phyloP scores from a whole-genome alignment of 1,140 invertebrate species.

The Drosophila persimilis region DNA sequence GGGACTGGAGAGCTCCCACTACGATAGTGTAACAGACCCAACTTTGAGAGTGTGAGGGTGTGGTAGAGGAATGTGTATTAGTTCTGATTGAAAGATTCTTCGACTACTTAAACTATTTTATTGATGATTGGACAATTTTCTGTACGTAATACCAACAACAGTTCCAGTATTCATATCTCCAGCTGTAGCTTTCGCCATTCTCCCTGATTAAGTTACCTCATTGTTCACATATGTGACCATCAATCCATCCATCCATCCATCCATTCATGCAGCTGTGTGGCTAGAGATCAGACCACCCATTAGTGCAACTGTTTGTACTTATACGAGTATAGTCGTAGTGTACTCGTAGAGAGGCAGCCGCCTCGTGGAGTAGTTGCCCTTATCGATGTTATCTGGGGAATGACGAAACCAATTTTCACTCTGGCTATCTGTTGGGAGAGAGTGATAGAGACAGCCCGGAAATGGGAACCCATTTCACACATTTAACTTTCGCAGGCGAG shows the following conservation, averaged over 20 bases:
- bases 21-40: too few species aligned
- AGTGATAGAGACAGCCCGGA: conserved; percentile 33
- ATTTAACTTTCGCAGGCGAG: conserved; percentile 37
- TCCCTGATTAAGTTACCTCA: conserved; percentile 18
- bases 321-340: not conserved
- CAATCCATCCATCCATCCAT: not conserved
- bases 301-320: conserved; percentile 15
- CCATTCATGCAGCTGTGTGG: conserved; percentile 18
- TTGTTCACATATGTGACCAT: conserved; percentile 30
- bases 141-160: too few species aligned
- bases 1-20: too few species aligned
- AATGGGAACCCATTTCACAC: conserved; percentile 47
- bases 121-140: not conserved
- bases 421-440: conserved; percentile 19
- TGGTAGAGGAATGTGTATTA: not conserved
- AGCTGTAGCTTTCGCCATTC: not conserved
- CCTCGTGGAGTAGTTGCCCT: conserved; percentile 39
- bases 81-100: too few species aligned
- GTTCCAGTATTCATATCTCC: not conserved
- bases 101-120: not conserved
- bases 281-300: conserved; percentile 26
- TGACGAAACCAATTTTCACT: conserved; percentile 25
- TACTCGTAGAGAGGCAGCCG: conserved; percentile 11
- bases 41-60: too few species aligned
- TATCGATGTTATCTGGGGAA: conserved; percentile 42